These are phyloP conservation scores for Chaetodon trifascialis DNA, from an alignment of 2,113 vertebrate species.

Conservation along the genomic window DNA sequence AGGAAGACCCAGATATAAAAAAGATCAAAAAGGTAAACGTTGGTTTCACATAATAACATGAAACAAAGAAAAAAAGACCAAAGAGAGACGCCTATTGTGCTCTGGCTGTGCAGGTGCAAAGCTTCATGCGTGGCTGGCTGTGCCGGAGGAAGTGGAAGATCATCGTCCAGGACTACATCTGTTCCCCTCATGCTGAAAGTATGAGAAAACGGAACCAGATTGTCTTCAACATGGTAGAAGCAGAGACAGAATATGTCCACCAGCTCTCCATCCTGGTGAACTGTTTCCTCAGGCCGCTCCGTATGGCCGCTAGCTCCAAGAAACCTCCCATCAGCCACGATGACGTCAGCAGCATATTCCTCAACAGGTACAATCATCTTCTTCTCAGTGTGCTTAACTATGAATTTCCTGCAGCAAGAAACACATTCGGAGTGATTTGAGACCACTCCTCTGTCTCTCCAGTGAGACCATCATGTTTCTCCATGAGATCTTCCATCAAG, in stretches of 20 bases:
- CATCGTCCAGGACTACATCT: conserved; percentile 98
- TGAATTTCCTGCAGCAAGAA: background rate
- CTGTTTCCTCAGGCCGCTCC: conserved; percentile 93
- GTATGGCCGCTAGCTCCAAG: conserved; percentile 98
- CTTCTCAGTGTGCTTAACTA: accelerated
- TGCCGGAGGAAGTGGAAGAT: conserved; percentile 98
- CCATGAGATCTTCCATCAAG: conserved; percentile 99
- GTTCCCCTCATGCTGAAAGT: conserved; percentile 96
- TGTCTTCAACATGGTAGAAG: conserved; percentile 98
- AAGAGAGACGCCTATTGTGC: background rate
- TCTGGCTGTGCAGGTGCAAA: conserved; percentile 89
- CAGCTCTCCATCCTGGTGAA: conserved; percentile 97
- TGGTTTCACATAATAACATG: background rate
- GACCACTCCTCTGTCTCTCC: conserved; percentile 33
- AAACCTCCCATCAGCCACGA: conserved; percentile 96
- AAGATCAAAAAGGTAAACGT: conserved; percentile 95
- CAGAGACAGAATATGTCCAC: conserved; percentile 95
- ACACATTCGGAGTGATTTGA: background rate
- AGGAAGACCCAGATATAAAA: conserved; percentile 96
- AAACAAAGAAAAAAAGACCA: background rate
- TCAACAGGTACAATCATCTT: conserved; percentile 89
- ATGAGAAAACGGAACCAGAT: conserved; percentile 99
- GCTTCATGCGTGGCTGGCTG: conserved; percentile 97
- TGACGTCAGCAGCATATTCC: conserved; percentile 96
- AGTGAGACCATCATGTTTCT: conserved; percentile 99